A percentile compares a stretch with the other conserved stretches of the same genome.
These are phyloP conservation scores for Spinibarbus caldwelli DNA, from an alignment of 2,797 vertebrate genomes.

Conservation along the genomic window DNA sequence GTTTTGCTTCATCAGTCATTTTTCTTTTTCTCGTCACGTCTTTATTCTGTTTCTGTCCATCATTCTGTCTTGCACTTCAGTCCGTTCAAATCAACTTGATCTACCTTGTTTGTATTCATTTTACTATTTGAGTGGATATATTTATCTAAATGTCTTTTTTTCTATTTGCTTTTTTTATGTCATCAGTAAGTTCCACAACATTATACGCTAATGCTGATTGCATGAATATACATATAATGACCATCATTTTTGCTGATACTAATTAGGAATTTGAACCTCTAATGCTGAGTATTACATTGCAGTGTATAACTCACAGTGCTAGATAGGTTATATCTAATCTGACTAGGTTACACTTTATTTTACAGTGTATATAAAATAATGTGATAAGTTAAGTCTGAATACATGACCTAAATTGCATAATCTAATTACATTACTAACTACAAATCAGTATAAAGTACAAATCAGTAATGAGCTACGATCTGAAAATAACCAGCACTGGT, in stretches of 20 bases:
- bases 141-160: not conserved
- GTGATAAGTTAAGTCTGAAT: not conserved
- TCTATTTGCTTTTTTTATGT: not conserved
- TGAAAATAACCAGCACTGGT: no score
- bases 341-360: not conserved
- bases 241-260: not conserved
- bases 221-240: not conserved
- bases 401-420: not conserved
- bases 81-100: conserved; percentile 11
- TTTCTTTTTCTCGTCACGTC: conserved; percentile 40
- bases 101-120: not conserved
- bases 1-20: not conserved
- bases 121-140: not conserved
- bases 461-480: no score
- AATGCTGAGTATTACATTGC: not conserved
- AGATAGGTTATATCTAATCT: not conserved
- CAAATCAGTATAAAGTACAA: not conserved
- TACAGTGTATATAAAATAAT: no score
- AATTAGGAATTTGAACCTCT: not conserved
- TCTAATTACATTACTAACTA: not conserved
- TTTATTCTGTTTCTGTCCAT: conserved; percentile 31
- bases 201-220: not conserved
- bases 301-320: not conserved
- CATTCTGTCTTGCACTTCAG: conserved; percentile 6
- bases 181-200: no score